A percentile compares a stretch with the other conserved stretches of the same genome.
These are phyloP conservation scores for Spea bombifrons DNA, from an alignment of 2,113 vertebrate species.

Conservation along the genomic window DNA sequence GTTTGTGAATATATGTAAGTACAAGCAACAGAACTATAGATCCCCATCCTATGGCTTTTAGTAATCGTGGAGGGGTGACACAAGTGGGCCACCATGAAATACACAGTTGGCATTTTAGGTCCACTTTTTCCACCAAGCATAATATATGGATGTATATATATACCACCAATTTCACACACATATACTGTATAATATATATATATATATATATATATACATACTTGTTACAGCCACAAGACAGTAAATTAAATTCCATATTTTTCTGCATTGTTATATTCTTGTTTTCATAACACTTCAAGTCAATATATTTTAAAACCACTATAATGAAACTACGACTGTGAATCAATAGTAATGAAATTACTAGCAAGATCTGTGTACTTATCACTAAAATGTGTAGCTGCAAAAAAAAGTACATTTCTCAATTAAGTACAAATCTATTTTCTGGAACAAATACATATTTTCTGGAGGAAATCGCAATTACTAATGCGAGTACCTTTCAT, in stretches of 20 bases:
- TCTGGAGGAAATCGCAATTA: slow-evolving; percentile 60
- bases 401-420: slow-evolving; percentile 54
- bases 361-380: slow-evolving; percentile 50
- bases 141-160: too few species aligned
- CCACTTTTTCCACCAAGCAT: too few species aligned
- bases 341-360: slow-evolving; percentile 49
- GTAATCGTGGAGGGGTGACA: too few species aligned
- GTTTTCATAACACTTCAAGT: slow-evolving; percentile 38
- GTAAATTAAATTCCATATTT: background rate
- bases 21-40: too few species aligned
- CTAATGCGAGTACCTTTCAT: slow-evolving; percentile 57
- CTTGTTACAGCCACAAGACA: background rate
- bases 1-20: too few species aligned
- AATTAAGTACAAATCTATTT: slow-evolving; percentile 51
- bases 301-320: slow-evolving; percentile 46
- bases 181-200: too few species aligned
- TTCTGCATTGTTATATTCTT: slow-evolving; percentile 16
- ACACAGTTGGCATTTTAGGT: too few species aligned
- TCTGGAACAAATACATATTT: slow-evolving; percentile 61
- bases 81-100: too few species aligned
- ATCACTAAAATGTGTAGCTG: slow-evolving; percentile 50
- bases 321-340: slow-evolving; percentile 49
- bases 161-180: too few species aligned
- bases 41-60: too few species aligned
- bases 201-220: too few species aligned